Percentiles rank a stretch among this genome's conserved stretches.
These are phyloP conservation scores for Podargus strigoides DNA, from an alignment of 2,797 vertebrate species.

Conservation along the genomic window DNA sequence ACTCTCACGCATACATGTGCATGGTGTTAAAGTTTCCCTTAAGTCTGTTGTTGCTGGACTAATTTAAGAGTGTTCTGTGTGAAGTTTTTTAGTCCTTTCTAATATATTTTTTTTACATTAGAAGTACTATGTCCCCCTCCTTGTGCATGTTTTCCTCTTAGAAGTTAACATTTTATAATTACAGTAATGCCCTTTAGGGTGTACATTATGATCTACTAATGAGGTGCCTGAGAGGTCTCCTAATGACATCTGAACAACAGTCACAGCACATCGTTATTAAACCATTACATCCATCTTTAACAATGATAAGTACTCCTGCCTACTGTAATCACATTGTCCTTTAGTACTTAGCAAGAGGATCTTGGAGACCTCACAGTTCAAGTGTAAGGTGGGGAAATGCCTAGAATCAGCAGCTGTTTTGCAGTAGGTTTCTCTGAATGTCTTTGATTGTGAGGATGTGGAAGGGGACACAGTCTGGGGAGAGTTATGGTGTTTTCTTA, in stretches of 20 bases:
- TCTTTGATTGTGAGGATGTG: neutral
- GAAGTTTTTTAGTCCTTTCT: neutral
- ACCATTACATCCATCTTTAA: neutral
- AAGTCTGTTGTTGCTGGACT: neutral
- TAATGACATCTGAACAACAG: conserved; percentile 24
- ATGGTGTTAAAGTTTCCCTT: neutral
- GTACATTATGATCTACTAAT: neutral
- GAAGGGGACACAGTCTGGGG: neutral
- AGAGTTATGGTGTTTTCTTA: neutral
- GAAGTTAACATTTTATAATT: conserved; percentile 42
- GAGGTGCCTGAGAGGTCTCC: conserved; percentile 23
- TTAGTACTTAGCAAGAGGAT: neutral
- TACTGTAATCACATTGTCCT: neutral
- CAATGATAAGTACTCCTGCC: conserved; percentile 2
- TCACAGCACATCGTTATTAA: neutral
- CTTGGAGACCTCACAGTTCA: neutral
- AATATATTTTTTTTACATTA: neutral
- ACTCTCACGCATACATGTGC: rapidly evolving
- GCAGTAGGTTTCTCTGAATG: neutral
- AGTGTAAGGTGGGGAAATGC: neutral
- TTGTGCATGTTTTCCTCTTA: neutral
- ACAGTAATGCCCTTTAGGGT: conserved; percentile 16
- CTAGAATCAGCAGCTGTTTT: neutral
- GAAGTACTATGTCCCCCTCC: neutral
- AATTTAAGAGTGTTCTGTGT: neutral